Evolutionary conservation across 1,140 invertebrate genomes (phyloP).

Genomic region (Aradophagus sp.): DNA sequence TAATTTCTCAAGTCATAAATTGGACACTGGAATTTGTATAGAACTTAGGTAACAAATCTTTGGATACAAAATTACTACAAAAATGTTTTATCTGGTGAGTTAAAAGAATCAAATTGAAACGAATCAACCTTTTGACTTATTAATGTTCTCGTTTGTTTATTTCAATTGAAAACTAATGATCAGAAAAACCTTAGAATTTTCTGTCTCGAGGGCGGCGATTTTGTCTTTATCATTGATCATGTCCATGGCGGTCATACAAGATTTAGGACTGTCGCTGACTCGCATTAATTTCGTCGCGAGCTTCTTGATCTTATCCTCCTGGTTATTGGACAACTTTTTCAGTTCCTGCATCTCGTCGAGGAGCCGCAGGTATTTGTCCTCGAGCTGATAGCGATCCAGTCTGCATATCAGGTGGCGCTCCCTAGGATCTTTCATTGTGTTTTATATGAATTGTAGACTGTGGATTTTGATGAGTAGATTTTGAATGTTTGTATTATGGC

Average conservation of each 20-base stretch:
- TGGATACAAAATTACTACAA: no score
- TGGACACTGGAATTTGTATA: neutral
- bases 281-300: conserved; percentile 70
- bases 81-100: no score
- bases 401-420: conserved; percentile 68
- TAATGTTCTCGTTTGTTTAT: no score
- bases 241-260: conserved; percentile 56
- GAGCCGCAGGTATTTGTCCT: conserved; percentile 70
- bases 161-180: no score
- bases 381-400: conserved; percentile 69
- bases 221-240: conserved; percentile 62
- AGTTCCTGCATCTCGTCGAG: conserved; percentile 65
- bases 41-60: no score
- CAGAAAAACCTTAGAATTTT: conserved; percentile 66
- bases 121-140: no score
- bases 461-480: conserved; percentile 33
- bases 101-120: no score
- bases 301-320: conserved; percentile 72
- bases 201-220: conserved; percentile 62
- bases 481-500: conserved; percentile 11
- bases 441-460: conserved; percentile 33
- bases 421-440: conserved; percentile 64
- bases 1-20: no score
- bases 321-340: conserved; percentile 68
- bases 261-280: conserved; percentile 62